Evolutionary conservation across 2,797 vertebrate genomes (phyloP), one percentile per base, ranked within the genome.

Genomic region (Octomys mimax): DNA sequence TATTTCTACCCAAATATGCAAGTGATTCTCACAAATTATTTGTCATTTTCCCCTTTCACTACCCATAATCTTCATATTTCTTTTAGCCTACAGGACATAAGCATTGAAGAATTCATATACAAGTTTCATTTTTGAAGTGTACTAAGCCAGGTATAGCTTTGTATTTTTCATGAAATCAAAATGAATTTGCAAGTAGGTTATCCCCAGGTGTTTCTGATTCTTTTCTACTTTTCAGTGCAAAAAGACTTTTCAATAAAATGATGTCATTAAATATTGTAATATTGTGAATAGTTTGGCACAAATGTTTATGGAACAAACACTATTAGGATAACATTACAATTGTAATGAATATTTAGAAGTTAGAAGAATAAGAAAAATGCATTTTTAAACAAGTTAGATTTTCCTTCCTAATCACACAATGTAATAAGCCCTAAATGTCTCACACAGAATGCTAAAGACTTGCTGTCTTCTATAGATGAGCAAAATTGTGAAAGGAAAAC

Each of bases 121-220:
- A 13, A 87, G 1, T 66, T 87, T n/a, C 73, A 62, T 87, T 75
- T 92, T 61, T 80, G 31, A 71, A 83, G n/a, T 31, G 19, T 57
- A 71, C 21, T 88, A 42, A 28, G 28, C 85, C 39, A 28, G n/a
- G 22, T 28, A 64, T 82, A 85, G n/a, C 33, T 78, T 57, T 73
- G 49, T 62, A 4, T 70, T 59, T 64, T 86, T 89, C 89, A 95
- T 28, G 71, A 93, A 93, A 86, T 94, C 14, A 87, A 96, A 96
- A 79, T 54, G 7, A 89, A 79, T 71, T 71, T 79, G 22, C 49
- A 89, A 68, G 61, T 75, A 62, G 1, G 62, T 91, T 80, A 64
- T 68, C 57, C 49, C 8, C 66, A 89, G 61, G 61, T 82, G 36
- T 83, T 85, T 92, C 18, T 89, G 18, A 85, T 75, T 92, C 57